These are phyloP conservation scores for Aplidium turbinatum DNA, from an alignment of 23 tunicate genomes.

Conservation along the genomic window DNA sequence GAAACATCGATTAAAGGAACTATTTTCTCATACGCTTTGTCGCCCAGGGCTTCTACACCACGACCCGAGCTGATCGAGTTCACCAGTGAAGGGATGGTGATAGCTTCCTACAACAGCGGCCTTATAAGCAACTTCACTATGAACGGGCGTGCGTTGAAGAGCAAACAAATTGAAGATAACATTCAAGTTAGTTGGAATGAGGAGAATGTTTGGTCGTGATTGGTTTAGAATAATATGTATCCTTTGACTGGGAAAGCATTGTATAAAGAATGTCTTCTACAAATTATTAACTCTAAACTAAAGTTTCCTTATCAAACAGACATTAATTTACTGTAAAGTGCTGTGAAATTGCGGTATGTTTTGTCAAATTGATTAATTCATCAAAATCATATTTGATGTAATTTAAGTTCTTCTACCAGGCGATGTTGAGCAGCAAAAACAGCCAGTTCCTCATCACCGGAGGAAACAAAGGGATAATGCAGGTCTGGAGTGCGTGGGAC, in stretches of 20 bases:
- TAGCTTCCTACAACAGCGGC: constrained; percentile 62
- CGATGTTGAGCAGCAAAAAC: constrained; percentile 78
- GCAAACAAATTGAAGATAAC: constrained; percentile 53
- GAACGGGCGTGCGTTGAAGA: constrained; percentile 79
- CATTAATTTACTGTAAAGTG: no score
- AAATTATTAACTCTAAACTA: background rate
- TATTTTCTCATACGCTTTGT: no score
- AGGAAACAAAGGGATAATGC: constrained; percentile 82
- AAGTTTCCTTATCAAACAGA: background rate
- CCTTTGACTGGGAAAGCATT: background rate
- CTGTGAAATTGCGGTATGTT: no score
- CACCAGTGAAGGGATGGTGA: constrained; percentile 89
- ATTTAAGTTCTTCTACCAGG: constrained; percentile 31
- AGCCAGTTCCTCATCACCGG: constrained; percentile 85
- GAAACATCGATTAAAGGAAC: no score
- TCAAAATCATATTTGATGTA: background rate
- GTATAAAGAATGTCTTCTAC: background rate
- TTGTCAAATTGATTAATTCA: no score
- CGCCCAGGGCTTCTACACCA: no score
- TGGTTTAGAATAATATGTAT: background rate
- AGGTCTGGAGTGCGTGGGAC: constrained; percentile 88
- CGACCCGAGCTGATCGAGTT: constrained; percentile 64
- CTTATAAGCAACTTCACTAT: constrained; percentile 87
- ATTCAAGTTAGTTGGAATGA: constrained; percentile 41
- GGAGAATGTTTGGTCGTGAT: background rate